These are phyloP conservation scores for Bombus consobrinus DNA, from an alignment of 1,140 invertebrate genomes.

Conservation along the genomic window DNA sequence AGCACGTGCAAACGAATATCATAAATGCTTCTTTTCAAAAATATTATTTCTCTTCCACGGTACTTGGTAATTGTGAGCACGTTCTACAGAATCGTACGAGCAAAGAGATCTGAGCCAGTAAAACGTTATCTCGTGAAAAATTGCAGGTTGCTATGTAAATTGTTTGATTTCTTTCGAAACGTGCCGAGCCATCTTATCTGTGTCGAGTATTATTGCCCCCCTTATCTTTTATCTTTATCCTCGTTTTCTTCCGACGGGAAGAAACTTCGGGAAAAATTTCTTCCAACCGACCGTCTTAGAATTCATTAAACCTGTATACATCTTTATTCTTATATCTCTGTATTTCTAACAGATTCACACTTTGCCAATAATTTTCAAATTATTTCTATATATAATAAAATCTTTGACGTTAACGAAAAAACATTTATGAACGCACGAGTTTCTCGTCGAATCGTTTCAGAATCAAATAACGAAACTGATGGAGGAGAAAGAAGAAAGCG, in stretches of 20 bases:
- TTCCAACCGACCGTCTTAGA: too few species aligned
- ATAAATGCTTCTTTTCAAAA: background rate
- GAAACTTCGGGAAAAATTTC: background rate
- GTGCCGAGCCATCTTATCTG: slow-evolving; percentile 38
- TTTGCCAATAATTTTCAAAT: background rate
- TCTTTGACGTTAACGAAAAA: too few species aligned
- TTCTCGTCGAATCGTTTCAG: slow-evolving; percentile 61
- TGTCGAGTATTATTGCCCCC: slow-evolving; percentile 34
- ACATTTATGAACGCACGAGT: background rate
- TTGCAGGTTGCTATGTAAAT: slow-evolving; percentile 46
- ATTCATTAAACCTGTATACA: background rate
- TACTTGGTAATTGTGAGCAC: background rate
- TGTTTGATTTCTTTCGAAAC: slow-evolving; percentile 52
- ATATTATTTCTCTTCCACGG: background rate
- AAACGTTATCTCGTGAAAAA: slow-evolving; percentile 43
- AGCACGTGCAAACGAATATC: background rate
- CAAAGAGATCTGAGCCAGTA: background rate
- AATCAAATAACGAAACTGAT: slow-evolving; percentile 72
- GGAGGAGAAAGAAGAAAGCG: slow-evolving; percentile 74
- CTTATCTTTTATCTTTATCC: slow-evolving; percentile 50
- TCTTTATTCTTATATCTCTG: too few species aligned
- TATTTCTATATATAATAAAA: background rate
- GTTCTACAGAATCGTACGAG: background rate
- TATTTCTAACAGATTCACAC: background rate
- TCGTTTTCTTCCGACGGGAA: slow-evolving; percentile 8